phyloP scores from a whole-genome alignment of 1,140 invertebrate species.

The Scylla paramamosain region DNA sequence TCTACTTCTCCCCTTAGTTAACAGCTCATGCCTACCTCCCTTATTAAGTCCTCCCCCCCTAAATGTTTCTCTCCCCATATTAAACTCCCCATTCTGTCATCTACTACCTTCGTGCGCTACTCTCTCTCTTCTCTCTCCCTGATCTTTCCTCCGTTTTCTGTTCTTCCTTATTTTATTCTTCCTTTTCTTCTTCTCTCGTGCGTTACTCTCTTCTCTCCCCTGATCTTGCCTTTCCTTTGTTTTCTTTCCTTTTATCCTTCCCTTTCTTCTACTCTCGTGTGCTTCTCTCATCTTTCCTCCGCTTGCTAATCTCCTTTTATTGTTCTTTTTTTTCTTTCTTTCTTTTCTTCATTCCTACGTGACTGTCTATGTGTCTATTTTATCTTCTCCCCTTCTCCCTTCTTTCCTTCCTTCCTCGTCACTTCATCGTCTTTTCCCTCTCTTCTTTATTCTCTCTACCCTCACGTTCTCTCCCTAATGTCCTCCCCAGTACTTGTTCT shows the following conservation, averaged over 20 bases:
- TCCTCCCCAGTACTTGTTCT: too few relatives aligned
- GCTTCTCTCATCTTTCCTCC: background rate
- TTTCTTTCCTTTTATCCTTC: background rate
- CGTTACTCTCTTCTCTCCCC: background rate
- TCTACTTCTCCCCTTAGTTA: too few relatives aligned
- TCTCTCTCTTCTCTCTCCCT: constrained; percentile 35
- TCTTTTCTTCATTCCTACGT: background rate
- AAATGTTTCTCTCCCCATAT: too few relatives aligned
- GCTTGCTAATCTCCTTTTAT: background rate
- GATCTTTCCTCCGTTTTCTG: too few relatives aligned
- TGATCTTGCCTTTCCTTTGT: background rate
- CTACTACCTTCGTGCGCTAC: background rate
- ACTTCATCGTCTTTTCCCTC: background rate
- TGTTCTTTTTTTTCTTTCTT: background rate
- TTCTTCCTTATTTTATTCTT: background rate
- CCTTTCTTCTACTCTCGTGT: background rate
- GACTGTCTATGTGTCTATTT: too few relatives aligned
- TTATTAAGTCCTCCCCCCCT: background rate
- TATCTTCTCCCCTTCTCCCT: background rate
- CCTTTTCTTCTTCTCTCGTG: too few relatives aligned
- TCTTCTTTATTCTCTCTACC: background rate
- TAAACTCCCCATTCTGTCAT: too few relatives aligned
- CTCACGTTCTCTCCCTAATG: background rate
- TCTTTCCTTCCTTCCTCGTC: background rate
- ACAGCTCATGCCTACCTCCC: too few relatives aligned